phyloP scores from a whole-genome alignment of 1,140 invertebrate genomes.

The Sycobia sp. region DNA sequence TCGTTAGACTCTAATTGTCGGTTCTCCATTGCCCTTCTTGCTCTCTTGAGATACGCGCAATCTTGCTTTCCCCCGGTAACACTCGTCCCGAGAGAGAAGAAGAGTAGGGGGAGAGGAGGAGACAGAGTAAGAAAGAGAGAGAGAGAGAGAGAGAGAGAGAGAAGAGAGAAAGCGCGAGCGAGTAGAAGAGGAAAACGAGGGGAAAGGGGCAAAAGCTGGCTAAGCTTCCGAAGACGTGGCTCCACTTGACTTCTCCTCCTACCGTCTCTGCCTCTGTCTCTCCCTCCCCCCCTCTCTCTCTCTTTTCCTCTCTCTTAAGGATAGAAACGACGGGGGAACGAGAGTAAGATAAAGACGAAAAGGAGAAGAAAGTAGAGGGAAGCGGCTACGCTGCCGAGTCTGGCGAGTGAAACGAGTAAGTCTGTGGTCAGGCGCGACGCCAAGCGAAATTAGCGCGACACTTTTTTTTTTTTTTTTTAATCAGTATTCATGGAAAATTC shows the following conservation, averaged over 20 bases:
- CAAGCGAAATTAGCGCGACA: too few relatives aligned
- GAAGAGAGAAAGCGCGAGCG: too few relatives aligned
- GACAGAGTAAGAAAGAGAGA: too few relatives aligned
- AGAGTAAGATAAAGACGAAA: background rate
- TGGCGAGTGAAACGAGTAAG: background rate
- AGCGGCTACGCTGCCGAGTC: background rate
- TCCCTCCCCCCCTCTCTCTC: background rate
- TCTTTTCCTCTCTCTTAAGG: background rate
- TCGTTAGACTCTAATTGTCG: constrained; percentile 31
- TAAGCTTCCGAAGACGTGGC: background rate
- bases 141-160: too few relatives aligned
- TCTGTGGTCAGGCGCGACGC: constrained; percentile 15
- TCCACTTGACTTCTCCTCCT: background rate
- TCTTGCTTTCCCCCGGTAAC: background rate
- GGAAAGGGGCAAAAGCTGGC: background rate
- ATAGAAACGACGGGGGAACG: too few relatives aligned
- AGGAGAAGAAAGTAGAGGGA: background rate
- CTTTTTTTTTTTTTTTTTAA: too few relatives aligned
- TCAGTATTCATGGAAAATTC: too few relatives aligned
- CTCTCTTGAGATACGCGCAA: background rate
- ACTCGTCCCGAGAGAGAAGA: background rate
- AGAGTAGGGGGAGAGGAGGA: too few relatives aligned
- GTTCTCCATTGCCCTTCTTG: background rate
- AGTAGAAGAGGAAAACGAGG: too few relatives aligned
- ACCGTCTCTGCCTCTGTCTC: too few relatives aligned